Evolutionary conservation across 2,888 invertebrate genomes (phyloP).

Genomic region (Eledona agricola): DNA sequence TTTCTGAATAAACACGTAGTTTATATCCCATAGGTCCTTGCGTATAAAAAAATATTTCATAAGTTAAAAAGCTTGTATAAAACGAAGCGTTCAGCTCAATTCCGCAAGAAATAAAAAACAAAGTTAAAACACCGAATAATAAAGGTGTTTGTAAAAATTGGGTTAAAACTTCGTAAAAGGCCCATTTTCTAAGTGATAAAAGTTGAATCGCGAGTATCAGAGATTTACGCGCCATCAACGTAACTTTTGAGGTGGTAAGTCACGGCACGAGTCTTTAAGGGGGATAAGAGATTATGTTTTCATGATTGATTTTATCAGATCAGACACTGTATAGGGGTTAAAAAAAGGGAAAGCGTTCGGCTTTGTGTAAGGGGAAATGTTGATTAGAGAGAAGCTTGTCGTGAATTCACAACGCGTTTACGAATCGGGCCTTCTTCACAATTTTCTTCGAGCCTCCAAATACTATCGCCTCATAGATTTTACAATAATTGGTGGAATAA

Average conservation of each 20-base stretch:
- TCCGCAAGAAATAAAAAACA: slow-evolving; percentile 25
- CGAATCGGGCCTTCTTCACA: slow-evolving; percentile 38
- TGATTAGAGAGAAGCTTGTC: slow-evolving; percentile 42
- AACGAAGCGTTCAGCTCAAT: no score
- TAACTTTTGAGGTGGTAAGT: slow-evolving; percentile 40
- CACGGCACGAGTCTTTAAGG: slow-evolving; percentile 38
- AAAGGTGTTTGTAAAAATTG: slow-evolving; percentile 39
- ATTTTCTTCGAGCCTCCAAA: slow-evolving; percentile 34
- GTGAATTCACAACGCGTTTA: slow-evolving; percentile 40
- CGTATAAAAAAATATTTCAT: no score
- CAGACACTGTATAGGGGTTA: slow-evolving; percentile 39
- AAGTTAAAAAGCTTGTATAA: no score
- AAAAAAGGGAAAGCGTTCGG: slow-evolving; percentile 37
- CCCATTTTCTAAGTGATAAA: slow-evolving; percentile 42
- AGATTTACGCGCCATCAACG: slow-evolving; percentile 41
- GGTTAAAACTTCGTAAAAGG: slow-evolving; percentile 41
- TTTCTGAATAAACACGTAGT: no score
- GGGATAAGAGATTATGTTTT: slow-evolving; percentile 42
- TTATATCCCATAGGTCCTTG: no score
- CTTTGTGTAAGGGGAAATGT: slow-evolving; percentile 41
- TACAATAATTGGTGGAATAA: slow-evolving; percentile 32
- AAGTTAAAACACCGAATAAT: slow-evolving; percentile 36
- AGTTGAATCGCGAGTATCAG: slow-evolving; percentile 40
- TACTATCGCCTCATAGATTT: slow-evolving; percentile 37
- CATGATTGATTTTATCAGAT: slow-evolving; percentile 42